These are phyloP conservation scores for Loris lydekkerianus DNA, from an alignment of 2,797 vertebrate species.

Conservation along the genomic window DNA sequence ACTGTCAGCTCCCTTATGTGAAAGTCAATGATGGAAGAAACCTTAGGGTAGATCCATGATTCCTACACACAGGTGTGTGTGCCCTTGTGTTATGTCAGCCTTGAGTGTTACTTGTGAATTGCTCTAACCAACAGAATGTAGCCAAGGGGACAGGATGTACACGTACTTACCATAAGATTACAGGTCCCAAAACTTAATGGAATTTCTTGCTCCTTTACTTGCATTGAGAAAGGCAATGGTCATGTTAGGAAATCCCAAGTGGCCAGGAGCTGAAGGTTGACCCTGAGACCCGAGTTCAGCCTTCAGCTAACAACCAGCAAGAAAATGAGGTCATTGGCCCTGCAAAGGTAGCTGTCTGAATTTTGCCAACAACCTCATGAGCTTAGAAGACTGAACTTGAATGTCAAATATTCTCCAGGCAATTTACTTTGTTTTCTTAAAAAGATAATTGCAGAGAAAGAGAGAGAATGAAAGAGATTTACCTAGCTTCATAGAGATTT, in stretches of 20 bases:
- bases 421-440: background rate
- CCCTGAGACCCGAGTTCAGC: no score
- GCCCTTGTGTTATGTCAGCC: fast-evolving
- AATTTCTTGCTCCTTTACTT: background rate
- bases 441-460: background rate
- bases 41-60: fast-evolving
- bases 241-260: background rate
- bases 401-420: background rate
- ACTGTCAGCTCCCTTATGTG: fast-evolving
- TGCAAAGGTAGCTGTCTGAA: background rate
- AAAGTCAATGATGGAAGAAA: background rate
- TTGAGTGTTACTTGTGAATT: background rate
- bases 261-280: background rate
- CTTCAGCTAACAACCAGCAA: background rate
- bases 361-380: background rate
- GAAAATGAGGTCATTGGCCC: background rate
- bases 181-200: background rate
- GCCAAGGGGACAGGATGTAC: background rate
- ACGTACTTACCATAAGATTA: background rate
- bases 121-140: background rate
- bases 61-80: fast-evolving
- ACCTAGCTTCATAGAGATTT: background rate
- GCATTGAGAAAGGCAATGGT: background rate
- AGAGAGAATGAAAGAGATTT: background rate
- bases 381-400: background rate